Base-by-base conservation (phyloP, 1,140 invertebrate species). In the Drosophila albomicans region DNA sequence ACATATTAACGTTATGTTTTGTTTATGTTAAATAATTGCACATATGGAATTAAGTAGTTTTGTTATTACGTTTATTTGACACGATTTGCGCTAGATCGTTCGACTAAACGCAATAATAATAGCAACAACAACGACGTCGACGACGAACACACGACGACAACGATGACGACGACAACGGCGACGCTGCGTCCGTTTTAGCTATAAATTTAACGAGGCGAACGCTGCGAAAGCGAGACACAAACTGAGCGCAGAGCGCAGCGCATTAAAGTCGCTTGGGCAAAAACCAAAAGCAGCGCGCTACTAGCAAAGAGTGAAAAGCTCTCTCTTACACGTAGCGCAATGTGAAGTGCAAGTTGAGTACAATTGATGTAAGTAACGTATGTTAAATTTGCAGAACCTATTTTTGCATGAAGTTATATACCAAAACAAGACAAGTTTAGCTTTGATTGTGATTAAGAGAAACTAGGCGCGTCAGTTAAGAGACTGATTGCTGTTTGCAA, bases 21-120 rank as follows among this genome's bases (percentile, higher is more conserved):
- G 11, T 48, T 78, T 75, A 68, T 65, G 57, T 52, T 76, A 66
- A 84, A 80, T 81, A 56, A 74, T 56, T 87, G 85, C 85, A 84
- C 84, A 89, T 89, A 87, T 89, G 85, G 70, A 77, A 78, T 41
- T 28, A 45, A 49, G 70, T 28, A 16, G 46, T 64, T 28, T 11
- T 46, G 8, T 48, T 54, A 6, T 49, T 66, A 28, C 46, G 11
- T 30, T 52, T 46, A 63, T 62, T 65, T 54, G 54, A 52, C 35
- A 61, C 67, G 41, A 56, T 75, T 57, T 70, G 67, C 69, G 65
- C 76, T 88, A 88, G 85, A 88, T 89, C 81, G 80, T 70, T 64
- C 85, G 84, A 87, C 77, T 78, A 80, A 72, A 64, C 61, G 35
- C 52, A 46, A 62, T 48, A 64, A 38, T 38, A 38, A 51, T 59